Conservation (phyloP, 2,888 invertebrate genomes). For the Pimpla rufipes region DNA sequence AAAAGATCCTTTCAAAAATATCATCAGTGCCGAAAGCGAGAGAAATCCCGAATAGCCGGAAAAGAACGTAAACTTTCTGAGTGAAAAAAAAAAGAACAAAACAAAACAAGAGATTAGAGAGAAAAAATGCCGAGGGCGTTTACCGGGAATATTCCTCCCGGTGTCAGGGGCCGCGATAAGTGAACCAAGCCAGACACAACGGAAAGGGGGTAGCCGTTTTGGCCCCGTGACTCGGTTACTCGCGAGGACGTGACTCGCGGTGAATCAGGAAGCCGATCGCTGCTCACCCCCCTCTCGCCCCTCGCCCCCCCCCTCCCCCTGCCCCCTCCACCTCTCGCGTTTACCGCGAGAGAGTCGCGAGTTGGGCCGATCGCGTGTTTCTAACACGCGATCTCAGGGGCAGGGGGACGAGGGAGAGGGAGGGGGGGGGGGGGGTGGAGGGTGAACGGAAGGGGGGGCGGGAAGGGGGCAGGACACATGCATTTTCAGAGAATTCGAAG, state of each 20-base stretch:
- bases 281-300: conserved; percentile 21
- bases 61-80: no score
- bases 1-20: no score
- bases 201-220: conserved; percentile 37
- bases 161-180: conserved; percentile 4
- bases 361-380: conserved; percentile 8
- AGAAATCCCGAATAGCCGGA: no score
- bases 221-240: conserved; percentile 52
- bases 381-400: neutral
- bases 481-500: conserved; percentile 52
- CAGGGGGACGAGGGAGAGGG: no score
- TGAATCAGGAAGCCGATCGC: conserved; percentile 61
- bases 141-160: no score
- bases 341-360: neutral
- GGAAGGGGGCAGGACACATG: neutral
- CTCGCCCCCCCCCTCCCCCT: no score
- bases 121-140: no score
- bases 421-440: neutral
- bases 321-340: no score
- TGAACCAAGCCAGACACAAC: conserved; percentile 23
- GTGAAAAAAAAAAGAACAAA: no score
- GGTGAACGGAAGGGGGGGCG: neutral
- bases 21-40: no score
- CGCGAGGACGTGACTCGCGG: conserved; percentile 62
- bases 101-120: no score